A percentile compares a stretch with the other conserved stretches of the same genome.
phyloP scores from a whole-genome alignment of 2,888 invertebrate species.

The Hypena proboscidalis region DNA sequence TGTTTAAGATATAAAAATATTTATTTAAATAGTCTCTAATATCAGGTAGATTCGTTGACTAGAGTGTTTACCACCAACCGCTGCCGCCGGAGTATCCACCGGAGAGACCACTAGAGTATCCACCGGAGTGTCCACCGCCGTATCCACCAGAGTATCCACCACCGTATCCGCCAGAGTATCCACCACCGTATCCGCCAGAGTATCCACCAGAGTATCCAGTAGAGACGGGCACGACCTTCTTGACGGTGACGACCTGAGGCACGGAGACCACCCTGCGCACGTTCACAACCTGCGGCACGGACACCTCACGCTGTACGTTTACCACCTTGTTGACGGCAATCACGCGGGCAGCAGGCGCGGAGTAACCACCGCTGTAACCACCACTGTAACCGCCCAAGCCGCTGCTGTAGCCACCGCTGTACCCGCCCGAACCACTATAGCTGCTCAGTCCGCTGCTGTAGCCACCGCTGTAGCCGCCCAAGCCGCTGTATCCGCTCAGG shows the following conservation, averaged over 20 bases:
- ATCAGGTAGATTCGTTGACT: too few relatives aligned
- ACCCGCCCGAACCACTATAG: background rate
- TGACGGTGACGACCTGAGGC: slow-evolving; percentile 63
- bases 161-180: too few relatives aligned
- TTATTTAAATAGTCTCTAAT: too few relatives aligned
- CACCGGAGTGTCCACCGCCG: too few relatives aligned
- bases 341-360: slow-evolving; percentile 38
- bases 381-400: slow-evolving; percentile 1
- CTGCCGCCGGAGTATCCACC: too few relatives aligned
- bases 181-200: slow-evolving; percentile 24
- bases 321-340: slow-evolving; percentile 59
- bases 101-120: too few relatives aligned
- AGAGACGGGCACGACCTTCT: slow-evolving; percentile 56
- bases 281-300: slow-evolving; percentile 53
- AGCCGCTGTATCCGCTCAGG: background rate
- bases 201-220: slow-evolving; percentile 31
- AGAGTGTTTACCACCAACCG: too few relatives aligned
- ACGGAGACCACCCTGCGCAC: slow-evolving; percentile 60
- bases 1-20: too few relatives aligned
- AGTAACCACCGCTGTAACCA: slow-evolving; percentile 5
- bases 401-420: slow-evolving; percentile 2
- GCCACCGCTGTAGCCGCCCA: background rate
- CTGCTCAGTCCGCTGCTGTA: background rate
- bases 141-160: too few relatives aligned
- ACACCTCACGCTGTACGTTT: slow-evolving; percentile 54